Conservation (phyloP, 2,113 vertebrate species). For the Gymnobelideus leadbeateri region DNA sequence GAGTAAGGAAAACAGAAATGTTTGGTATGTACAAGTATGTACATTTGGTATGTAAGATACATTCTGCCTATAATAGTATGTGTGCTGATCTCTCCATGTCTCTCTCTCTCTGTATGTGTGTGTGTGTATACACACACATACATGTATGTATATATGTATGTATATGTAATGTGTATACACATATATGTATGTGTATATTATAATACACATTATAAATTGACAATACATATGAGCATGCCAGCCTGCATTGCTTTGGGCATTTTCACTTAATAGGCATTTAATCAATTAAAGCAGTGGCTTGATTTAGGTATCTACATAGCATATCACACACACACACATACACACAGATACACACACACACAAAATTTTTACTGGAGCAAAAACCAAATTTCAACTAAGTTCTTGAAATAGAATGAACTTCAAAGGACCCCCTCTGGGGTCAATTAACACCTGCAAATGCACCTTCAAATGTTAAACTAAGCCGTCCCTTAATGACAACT, state of each 20-base stretch:
- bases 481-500: not conserved
- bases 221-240: not conserved
- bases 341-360: not conserved
- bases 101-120: too few relatives aligned
- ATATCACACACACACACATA: constrained; percentile 1
- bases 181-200: not conserved
- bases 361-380: constrained; percentile 43
- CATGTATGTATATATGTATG: too few relatives aligned
- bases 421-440: constrained; percentile 63
- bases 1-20: not conserved
- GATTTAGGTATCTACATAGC: not conserved
- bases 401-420: constrained; percentile 59
- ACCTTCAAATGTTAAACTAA: constrained; percentile 39
- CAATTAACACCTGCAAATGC: constrained; percentile 58
- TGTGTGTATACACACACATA: too few relatives aligned
- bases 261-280: not conserved
- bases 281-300: not conserved
- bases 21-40: not conserved
- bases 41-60: not conserved
- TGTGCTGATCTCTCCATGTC: not conserved
- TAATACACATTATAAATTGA: not conserved
- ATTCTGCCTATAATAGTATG: not conserved
- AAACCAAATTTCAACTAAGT: constrained; percentile 59
- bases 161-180: too few relatives aligned
- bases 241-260: not conserved